phyloP scores from a whole-genome alignment of 2,113 vertebrate species.

The Ranitomeya imitator region DNA sequence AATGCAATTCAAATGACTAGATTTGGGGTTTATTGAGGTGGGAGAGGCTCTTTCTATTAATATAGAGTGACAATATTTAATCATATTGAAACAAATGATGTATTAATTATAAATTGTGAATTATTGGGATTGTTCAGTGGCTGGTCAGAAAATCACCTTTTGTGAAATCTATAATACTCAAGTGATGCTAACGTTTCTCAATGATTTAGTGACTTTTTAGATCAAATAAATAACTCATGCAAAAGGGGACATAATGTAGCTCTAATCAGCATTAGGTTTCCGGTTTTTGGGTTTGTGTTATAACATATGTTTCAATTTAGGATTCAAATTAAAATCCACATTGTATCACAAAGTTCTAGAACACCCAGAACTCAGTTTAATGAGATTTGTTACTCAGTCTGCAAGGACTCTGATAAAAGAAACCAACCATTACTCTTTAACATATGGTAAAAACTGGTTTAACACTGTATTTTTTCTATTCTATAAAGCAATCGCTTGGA shows the following conservation, averaged over 20 bases:
- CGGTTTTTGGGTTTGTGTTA: not conserved
- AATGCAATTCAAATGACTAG: not conserved
- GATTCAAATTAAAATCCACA: not conserved
- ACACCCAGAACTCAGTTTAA: not conserved
- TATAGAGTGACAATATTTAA: not conserved
- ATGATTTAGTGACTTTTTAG: not conserved
- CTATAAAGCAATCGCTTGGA: no score
- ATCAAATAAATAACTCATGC: not conserved
- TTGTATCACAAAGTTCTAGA: not conserved
- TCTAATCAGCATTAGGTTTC: not conserved
- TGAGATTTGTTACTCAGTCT: not conserved
- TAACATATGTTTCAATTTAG: constrained; percentile 1
- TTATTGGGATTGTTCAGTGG: not conserved
- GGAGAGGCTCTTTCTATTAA: not conserved
- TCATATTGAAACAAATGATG: not conserved
- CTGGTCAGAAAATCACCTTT: not conserved
- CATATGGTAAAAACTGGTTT: not conserved
- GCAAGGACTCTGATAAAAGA: not conserved
- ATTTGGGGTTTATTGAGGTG: not conserved
- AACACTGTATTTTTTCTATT: no score
- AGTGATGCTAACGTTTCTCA: not conserved
- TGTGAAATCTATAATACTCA: not conserved
- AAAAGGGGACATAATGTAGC: not conserved
- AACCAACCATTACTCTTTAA: not conserved
- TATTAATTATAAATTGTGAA: not conserved